These are phyloP conservation scores for Meloe dianella DNA, from an alignment of 2,888 invertebrate genomes.

Conservation along the genomic window DNA sequence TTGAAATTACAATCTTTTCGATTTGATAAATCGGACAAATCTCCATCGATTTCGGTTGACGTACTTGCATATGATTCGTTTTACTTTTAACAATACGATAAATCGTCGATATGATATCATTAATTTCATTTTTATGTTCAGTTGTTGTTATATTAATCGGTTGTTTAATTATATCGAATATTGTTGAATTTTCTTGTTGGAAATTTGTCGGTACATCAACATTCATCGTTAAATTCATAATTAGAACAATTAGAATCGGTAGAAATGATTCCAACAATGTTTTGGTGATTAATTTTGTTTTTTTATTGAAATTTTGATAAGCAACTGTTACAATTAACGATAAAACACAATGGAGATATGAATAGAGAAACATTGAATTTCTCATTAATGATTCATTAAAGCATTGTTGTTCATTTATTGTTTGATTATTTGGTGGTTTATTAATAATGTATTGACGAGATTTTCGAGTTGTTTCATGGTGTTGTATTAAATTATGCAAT, in stretches of 20 bases:
- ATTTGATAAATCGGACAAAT: neutral
- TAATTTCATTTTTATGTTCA: slow-evolving; percentile 41
- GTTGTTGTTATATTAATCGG: slow-evolving; percentile 43
- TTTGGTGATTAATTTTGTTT: slow-evolving; percentile 27
- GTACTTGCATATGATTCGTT: slow-evolving; percentile 25
- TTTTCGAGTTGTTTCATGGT: slow-evolving; percentile 25
- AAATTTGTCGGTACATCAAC: slow-evolving; percentile 18
- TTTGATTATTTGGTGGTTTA: slow-evolving; percentile 25
- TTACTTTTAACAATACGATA: slow-evolving; percentile 47
- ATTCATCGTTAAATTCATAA: slow-evolving; percentile 40
- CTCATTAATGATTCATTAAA: slow-evolving; percentile 43
- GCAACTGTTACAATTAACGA: slow-evolving; percentile 44
- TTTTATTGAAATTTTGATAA: slow-evolving; percentile 12
- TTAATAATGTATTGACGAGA: slow-evolving; percentile 31
- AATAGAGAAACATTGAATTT: slow-evolving; percentile 50
- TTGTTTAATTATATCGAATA: slow-evolving; percentile 42
- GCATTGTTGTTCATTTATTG: slow-evolving; percentile 30
- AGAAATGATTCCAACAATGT: slow-evolving; percentile 38
- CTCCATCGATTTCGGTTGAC: slow-evolving; percentile 17
- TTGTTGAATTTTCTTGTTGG: slow-evolving; percentile 29
- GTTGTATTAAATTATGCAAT: slow-evolving; percentile 39
- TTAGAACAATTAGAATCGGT: slow-evolving; percentile 40
- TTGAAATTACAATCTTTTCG: slow-evolving; percentile 28
- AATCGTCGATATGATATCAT: slow-evolving; percentile 47
- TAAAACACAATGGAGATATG: slow-evolving; percentile 51